phyloP scores from a whole-genome alignment of 1,140 invertebrate genomes.

The Hypsibius dujardini region DNA sequence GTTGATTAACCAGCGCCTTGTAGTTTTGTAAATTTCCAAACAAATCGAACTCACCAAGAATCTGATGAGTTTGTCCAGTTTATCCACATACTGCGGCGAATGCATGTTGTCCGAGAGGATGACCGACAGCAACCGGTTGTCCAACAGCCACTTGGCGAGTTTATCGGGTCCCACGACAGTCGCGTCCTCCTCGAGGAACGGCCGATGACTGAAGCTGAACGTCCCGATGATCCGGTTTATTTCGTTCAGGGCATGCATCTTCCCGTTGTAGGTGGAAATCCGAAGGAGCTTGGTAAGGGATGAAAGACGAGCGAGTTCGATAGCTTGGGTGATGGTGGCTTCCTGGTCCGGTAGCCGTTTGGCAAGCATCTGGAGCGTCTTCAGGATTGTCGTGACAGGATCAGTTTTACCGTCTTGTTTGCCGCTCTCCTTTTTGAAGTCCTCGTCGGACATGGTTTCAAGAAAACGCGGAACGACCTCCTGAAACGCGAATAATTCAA shows the following conservation, averaged over 20 bases:
- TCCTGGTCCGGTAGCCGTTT: neutral
- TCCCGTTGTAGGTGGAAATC: slow-evolving; percentile 94
- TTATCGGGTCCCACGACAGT: slow-evolving; percentile 70
- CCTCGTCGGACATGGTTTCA: slow-evolving; percentile 86
- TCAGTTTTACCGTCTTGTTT: slow-evolving; percentile 88
- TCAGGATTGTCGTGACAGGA: slow-evolving; percentile 32
- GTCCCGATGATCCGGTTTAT: slow-evolving; percentile 89
- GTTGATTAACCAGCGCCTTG: too few relatives aligned
- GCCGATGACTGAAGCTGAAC: slow-evolving; percentile 42
- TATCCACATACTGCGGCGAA: slow-evolving; percentile 90
- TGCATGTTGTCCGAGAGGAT: slow-evolving; percentile 84
- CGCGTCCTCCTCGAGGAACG: slow-evolving; percentile 53
- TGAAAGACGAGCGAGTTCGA: slow-evolving; percentile 40
- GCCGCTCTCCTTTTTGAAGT: slow-evolving; percentile 74
- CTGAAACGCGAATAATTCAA: slow-evolving; percentile 35
- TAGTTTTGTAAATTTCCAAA: neutral
- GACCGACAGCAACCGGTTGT: slow-evolving; percentile 85
- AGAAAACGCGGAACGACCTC: slow-evolving; percentile 74
- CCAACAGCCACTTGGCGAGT: slow-evolving; percentile 89
- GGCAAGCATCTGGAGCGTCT: neutral
- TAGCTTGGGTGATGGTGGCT: neutral
- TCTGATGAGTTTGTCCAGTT: slow-evolving; percentile 85
- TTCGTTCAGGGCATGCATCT: slow-evolving; percentile 97
- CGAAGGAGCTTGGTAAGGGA: slow-evolving; percentile 74
- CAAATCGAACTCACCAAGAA: slow-evolving; percentile 45